These are phyloP conservation scores for Belgica antarctica DNA, from an alignment of 2,888 invertebrate genomes.

Conservation along the genomic window DNA sequence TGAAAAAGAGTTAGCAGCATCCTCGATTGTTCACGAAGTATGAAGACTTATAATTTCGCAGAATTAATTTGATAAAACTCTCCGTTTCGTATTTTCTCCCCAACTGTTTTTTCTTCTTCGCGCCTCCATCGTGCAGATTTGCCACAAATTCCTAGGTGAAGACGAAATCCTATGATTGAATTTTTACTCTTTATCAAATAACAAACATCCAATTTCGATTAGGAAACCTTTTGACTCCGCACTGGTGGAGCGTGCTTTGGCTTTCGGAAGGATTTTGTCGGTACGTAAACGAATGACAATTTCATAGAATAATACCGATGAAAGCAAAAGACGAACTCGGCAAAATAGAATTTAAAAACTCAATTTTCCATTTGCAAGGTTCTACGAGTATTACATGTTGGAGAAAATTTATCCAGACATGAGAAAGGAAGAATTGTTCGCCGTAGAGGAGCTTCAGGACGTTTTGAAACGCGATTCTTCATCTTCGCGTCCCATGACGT, in stretches of 20 bases:
- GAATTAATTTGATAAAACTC: constrained; percentile 5
- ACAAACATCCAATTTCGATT: constrained; percentile 24
- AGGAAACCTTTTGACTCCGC: constrained; percentile 17
- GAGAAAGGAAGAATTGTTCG: constrained; percentile 23
- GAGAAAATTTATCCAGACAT: constrained; percentile 26
- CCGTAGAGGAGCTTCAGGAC: background rate
- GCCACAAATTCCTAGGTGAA: constrained; percentile 38
- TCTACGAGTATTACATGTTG: constrained; percentile 33
- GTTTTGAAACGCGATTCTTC: constrained; percentile 25
- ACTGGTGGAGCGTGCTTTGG: constrained; percentile 21
- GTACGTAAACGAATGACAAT: background rate
- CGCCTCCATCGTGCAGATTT: background rate
- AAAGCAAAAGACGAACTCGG: background rate
- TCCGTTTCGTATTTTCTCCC: background rate
- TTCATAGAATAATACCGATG: too few species aligned
- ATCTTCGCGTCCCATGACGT: constrained; percentile 14
- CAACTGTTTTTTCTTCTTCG: background rate
- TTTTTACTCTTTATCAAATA: constrained; percentile 1
- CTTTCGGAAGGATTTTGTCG: constrained; percentile 38
- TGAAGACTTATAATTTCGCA: background rate
- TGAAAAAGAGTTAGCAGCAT: constrained; percentile 16
- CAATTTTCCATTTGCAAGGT: constrained; percentile 18
- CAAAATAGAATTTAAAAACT: constrained; percentile 12
- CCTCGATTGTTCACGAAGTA: constrained; percentile 29
- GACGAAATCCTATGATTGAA: background rate